A percentile compares a stretch with the other conserved stretches of the same genome.
Conservation (phyloP, 2,888 invertebrate genomes). For the Alentia gelatinosa region DNA sequence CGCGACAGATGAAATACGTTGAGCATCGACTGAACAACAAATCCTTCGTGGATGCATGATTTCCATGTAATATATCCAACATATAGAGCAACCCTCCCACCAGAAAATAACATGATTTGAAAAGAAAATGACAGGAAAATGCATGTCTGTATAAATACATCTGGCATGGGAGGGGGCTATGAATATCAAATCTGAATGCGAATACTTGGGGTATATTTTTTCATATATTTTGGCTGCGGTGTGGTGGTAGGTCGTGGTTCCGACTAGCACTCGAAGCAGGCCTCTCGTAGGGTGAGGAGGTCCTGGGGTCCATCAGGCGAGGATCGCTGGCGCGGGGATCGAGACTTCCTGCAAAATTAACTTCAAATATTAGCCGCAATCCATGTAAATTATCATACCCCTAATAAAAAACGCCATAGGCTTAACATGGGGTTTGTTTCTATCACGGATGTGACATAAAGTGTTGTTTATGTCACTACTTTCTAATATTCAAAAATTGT, state of each 20-base stretch:
- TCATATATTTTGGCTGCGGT: constrained; percentile 16
- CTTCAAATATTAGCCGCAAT: neutral
- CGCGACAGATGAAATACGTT: neutral
- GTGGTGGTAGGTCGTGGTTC: neutral
- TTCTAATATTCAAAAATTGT: neutral
- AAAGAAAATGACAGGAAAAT: neutral
- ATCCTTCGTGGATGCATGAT: too few relatives aligned
- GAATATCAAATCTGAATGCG: neutral
- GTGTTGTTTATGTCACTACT: neutral
- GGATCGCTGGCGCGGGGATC: neutral
- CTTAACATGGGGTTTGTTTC: neutral
- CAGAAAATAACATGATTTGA: too few relatives aligned
- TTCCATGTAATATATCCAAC: too few relatives aligned
- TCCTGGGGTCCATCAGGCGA: neutral
- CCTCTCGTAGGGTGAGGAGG: neutral
- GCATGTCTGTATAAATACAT: neutral
- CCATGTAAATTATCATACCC: neutral
- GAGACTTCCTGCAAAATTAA: neutral
- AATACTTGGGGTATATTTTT: neutral
- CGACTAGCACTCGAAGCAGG: constrained; percentile 27
- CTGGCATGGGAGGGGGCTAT: neutral
- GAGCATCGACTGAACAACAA: too few relatives aligned
- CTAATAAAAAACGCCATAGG: neutral
- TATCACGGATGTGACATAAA: neutral
- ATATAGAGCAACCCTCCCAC: too few relatives aligned